Base-by-base conservation (phyloP, 2,888 invertebrate species). In the Pegoplata infirma region DNA sequence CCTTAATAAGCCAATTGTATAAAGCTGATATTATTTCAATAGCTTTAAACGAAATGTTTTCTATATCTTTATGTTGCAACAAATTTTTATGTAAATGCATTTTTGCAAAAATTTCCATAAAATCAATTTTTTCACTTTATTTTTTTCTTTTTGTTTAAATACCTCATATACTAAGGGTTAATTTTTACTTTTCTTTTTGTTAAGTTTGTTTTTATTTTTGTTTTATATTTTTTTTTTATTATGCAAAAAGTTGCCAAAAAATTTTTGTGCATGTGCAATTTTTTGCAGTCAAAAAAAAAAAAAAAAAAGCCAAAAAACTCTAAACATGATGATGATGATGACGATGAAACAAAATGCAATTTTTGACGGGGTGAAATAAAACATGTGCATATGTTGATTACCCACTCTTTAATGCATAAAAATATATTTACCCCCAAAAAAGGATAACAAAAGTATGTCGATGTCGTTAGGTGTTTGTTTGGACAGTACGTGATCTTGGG, bases 311-410 rank as follows among this genome's bases (percentile, higher is more conserved):
- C 14, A 51, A n/a, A n/a, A n/a, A n/a, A n/a, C n/a, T n/a, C n/a
- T n/a, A n/a, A n/a, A n/a, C n/a, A n/a, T n/a, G n/a, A n/a, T n/a
- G n/a, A n/a, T n/a, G 63, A 63, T 32, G 51, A 61, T 40, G 49
- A 71, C 25, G 67, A 68, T 68, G 63, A 75, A 75, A 63, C 63
- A 55, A 68, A 75, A 75, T 75, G 68, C 68, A 75, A 56, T 75
- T 68, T 49, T 56, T 68, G 47, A 68, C 40, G 68, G 61, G 68
- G 55, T 40, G 40, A 68, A 68, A 51, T 23, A 28, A 71, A 61
- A 73, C 64, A 76, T 76, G 80, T 80, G 64, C 76, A 76, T 72
- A 73, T 76, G 76, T 56, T 79, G 79, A 79, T 77, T 80, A 61
- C 69, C 73, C 76, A 63, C 49, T 68, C 73, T 68, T 46, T n/a